Evolutionary conservation across 2,113 vertebrate species (phyloP), one percentile per base, ranked within the genome.

Genomic region (Enhydra lutris): DNA sequence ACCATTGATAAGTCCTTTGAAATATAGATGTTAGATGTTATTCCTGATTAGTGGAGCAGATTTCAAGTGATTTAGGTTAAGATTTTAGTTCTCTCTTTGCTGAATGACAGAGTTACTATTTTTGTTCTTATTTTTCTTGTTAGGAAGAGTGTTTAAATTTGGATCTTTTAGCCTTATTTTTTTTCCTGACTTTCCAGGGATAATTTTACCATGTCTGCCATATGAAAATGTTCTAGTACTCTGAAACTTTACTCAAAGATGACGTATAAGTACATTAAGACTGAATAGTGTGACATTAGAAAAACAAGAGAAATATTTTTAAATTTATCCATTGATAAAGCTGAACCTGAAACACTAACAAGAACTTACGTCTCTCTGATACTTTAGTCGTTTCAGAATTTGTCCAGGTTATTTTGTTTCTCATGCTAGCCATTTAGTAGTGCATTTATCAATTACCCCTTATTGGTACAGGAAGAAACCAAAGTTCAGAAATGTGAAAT

Each of bases 281-380:
- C 91, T 81, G 55, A 92, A 55, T 21, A 57, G 50, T 89, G 26
- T 2, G 78, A 80, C 91, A 85, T 85, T 81, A 74, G 47, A 87
- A 97, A 84, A 85, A 61, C 55, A 63, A 93, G 94, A 82, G 15
- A 82, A 86, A 94, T 7, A 59, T 90, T 91, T 95, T 31, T 39
- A 57, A 67, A 45, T 76, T 31, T 92, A 71, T 63, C 39, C 52
- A 36, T 83, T 93, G 42, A 42, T 83, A 47, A 94, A 95, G 24
- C n/a, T 47, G 29, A 95, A 71, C 36, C 14, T 36, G 26, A 86
- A 93, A 13, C 45, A n/a, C 50, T 73, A 39, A 39, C 42, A 94
- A 67, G 17, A 76, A 52, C 15, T 80, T 95, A 24, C 4, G 80
- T 71, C 11, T 31, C 57, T 93, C 3, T 39, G n/a, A 24, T 24